These are phyloP conservation scores for Microchirus variegatus DNA, from an alignment of 2,797 vertebrate genomes.

Conservation along the genomic window DNA sequence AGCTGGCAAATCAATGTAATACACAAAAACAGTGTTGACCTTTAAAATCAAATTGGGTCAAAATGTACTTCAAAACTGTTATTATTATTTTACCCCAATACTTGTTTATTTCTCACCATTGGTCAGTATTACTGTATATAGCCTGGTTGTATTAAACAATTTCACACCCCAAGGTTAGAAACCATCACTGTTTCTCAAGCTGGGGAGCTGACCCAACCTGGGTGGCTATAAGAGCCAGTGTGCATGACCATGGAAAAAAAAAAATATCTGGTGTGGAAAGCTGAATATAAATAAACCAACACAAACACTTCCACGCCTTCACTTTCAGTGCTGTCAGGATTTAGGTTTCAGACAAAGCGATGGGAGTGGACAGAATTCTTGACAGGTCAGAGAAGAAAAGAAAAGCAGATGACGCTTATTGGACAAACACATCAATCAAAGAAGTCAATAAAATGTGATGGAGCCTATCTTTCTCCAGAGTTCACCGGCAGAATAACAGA, in stretches of 20 bases:
- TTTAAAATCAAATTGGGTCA: too few relatives aligned
- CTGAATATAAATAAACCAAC: slow-evolving; percentile 27
- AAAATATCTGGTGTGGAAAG: slow-evolving; percentile 14
- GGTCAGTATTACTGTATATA: too few relatives aligned
- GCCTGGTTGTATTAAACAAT: too few relatives aligned
- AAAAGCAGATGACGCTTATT: slow-evolving; percentile 15
- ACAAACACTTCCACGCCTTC: slow-evolving; percentile 4
- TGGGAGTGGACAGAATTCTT: slow-evolving; percentile 17
- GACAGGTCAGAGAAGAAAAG: slow-evolving; percentile 24
- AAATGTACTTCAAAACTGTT: too few relatives aligned
- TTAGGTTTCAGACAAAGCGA: slow-evolving; percentile 17
- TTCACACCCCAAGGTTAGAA: too few relatives aligned
- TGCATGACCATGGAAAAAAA: neutral
- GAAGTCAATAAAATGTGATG: slow-evolving; percentile 11
- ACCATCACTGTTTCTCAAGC: neutral
- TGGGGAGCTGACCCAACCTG: neutral
- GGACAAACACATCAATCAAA: slow-evolving; percentile 35
- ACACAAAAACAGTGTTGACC: too few relatives aligned
- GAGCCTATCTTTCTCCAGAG: neutral
- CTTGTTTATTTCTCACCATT: too few relatives aligned
- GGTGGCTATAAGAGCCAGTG: neutral
- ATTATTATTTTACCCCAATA: too few relatives aligned
- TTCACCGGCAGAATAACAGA: slow-evolving; percentile 1
- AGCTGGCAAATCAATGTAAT: too few relatives aligned
- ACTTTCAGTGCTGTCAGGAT: slow-evolving; percentile 7